Evolutionary conservation across 2,797 vertebrate genomes (phyloP).

Genomic region (Sebastes kiyomatsui): DNA sequence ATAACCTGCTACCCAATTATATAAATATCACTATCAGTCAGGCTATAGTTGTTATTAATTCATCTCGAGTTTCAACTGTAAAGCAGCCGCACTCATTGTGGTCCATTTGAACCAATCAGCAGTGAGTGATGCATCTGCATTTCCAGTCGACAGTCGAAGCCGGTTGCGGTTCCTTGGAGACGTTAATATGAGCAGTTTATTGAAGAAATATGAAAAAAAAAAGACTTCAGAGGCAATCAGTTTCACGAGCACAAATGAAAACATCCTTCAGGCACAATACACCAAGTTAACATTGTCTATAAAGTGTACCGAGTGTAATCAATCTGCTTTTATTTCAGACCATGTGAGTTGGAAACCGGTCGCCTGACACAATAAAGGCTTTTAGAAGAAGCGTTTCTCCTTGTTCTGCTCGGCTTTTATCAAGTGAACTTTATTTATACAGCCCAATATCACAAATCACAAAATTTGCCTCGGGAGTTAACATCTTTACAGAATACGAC

Average conservation of each 20-base stretch:
- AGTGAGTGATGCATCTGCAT: neutral
- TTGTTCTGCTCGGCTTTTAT: neutral
- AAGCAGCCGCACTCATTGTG: neutral
- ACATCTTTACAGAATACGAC: neutral
- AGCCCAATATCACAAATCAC: neutral
- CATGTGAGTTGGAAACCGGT: neutral
- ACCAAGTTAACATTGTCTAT: neutral
- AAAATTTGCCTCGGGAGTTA: neutral
- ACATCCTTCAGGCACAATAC: neutral
- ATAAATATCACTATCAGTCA: neutral
- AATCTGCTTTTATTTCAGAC: neutral
- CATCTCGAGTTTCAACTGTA: too few species aligned
- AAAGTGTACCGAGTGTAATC: neutral
- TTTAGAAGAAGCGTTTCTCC: neutral
- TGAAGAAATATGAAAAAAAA: neutral
- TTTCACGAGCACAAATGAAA: neutral
- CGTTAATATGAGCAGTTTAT: neutral
- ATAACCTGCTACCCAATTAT: neutral
- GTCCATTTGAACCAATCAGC: neutral
- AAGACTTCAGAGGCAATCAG: neutral
- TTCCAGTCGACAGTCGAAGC: neutral
- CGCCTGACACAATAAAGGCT: neutral
- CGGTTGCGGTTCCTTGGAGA: too few species aligned
- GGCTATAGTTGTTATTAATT: neutral
- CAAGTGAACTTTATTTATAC: neutral